These are phyloP conservation scores for Drosophila borborema DNA, from an alignment of 2,888 invertebrate species.

Conservation along the genomic window DNA sequence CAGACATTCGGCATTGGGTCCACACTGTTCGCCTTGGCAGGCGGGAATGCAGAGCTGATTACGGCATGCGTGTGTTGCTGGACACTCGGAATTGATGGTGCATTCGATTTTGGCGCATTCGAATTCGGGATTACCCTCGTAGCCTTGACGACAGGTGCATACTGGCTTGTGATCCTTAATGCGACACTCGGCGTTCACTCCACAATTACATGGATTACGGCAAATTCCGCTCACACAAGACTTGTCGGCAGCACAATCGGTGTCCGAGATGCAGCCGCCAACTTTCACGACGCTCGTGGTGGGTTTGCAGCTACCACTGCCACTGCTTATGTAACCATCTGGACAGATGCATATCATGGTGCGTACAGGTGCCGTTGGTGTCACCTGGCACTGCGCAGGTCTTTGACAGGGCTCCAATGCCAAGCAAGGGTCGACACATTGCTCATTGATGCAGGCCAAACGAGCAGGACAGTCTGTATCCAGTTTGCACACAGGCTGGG, in stretches of 20 bases:
- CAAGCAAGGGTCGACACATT: conserved; percentile 93
- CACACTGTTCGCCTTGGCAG: conserved; percentile 91
- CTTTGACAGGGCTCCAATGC: conserved; percentile 91
- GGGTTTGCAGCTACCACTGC: conserved; percentile 92
- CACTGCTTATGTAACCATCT: conserved; percentile 94
- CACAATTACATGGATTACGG: conserved; percentile 93
- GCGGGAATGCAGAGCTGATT: conserved; percentile 93
- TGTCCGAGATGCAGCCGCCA: conserved; percentile 90
- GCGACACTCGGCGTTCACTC: conserved; percentile 93
- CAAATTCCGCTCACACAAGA: conserved; percentile 93
- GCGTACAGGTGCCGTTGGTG: conserved; percentile 92
- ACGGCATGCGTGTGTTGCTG: conserved; percentile 92
- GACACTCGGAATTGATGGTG: conserved; percentile 91
- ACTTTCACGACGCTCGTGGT: conserved; percentile 88
- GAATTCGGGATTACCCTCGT: conserved; percentile 93
- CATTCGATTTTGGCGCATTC: conserved; percentile 92
- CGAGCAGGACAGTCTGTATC: conserved; percentile 93
- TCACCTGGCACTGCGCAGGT: conserved; percentile 92
- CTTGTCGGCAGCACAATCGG: conserved; percentile 91
- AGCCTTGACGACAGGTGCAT: conserved; percentile 93
- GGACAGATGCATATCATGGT: conserved; percentile 96
- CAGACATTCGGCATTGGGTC: conserved; percentile 91
- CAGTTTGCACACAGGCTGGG: conserved; percentile 90
- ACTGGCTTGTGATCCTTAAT: conserved; percentile 94
- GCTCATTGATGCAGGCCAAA: conserved; percentile 92